Evolutionary conservation across 2,888 invertebrate species (phyloP), one percentile per base, ranked within the genome.

Genomic region (Drosophila melanocephala): DNA sequence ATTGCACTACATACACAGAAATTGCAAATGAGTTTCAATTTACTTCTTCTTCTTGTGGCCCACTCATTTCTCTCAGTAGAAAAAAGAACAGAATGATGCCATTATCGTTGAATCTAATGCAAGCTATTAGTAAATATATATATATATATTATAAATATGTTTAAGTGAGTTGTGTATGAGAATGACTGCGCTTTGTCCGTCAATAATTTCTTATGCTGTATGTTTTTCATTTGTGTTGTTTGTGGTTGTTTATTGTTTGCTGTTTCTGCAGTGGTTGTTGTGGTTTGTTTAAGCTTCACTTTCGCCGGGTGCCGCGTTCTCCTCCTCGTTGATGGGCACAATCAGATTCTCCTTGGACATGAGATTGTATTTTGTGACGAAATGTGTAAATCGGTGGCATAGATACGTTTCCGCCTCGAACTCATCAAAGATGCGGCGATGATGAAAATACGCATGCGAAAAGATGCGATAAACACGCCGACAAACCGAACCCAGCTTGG

Each of bases 391-490:
- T 92, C 97, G 95, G 93, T 97, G 97, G 94, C 99, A 99, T 77
- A 99, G 94, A 93, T 96, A 98, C 33, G 99, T 99, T 94, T 98
- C 98, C 91, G 96, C 97, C 95, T 99, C 99, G 94, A 99, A 99
- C 84, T 98, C 97, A 94, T 99, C 99, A 94, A 99, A 99, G 93
- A 99, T 97, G 84, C 96, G 95, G 88, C 98, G 95, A 94, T 99
- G 99, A 94, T 99, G 99, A 94, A 98, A 99, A 94, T 98, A 99
- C 39, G 99, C 99, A 94, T 99, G 99, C 58, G 99, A 99, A 94
- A 99, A 99, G 93, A 99, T 99, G 94, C 99, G 96, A 94, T 99
- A 99, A 3, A 99, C 99, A 90, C 99, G 95, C 89, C 99, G 96
- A 94, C 99, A 99, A 14, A 99, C 99, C 52, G 99, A 99, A 60